phyloP scores from a whole-genome alignment of 2,797 vertebrate genomes.

The Margarornis squamiger region DNA sequence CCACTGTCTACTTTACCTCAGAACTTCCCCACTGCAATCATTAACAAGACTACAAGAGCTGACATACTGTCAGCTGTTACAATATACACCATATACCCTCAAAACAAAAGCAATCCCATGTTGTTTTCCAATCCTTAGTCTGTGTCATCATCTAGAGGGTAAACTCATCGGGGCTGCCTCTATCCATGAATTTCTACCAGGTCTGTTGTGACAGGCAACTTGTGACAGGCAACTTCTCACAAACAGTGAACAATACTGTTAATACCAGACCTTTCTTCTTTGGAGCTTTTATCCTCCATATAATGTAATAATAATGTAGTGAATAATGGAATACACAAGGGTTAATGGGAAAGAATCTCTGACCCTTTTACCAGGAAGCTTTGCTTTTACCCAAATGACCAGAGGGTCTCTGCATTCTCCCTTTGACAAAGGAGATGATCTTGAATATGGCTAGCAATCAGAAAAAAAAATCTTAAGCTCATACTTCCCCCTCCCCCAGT shows the following conservation, averaged over 20 bases:
- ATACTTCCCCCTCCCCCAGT: not conserved
- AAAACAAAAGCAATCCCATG: not conserved
- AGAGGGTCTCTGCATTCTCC: not conserved
- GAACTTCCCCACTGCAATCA: not conserved
- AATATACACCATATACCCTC: not conserved
- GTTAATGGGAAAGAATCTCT: not conserved
- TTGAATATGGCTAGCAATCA: not conserved
- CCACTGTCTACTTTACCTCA: not conserved
- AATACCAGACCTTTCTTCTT: not conserved
- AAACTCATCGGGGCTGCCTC: not conserved
- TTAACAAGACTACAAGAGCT: not conserved
- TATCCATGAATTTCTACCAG: not conserved
- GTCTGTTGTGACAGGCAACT: not conserved
- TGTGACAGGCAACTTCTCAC: not conserved
- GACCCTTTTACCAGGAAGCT: not conserved
- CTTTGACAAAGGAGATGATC: not conserved
- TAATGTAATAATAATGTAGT: not conserved
- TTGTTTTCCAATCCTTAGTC: not conserved
- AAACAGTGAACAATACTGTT: not conserved
- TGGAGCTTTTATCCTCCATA: not conserved
- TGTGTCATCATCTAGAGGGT: not conserved
- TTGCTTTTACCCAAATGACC: not conserved
- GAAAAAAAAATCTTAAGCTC: not conserved
- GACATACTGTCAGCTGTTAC: not conserved
- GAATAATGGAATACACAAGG: not conserved